Percentiles rank a stretch among this genome's conserved stretches.
Evolutionary conservation across 64 coral and sea anemone genomes (phyloP).

Genomic region (Actinia tenebrosa): DNA sequence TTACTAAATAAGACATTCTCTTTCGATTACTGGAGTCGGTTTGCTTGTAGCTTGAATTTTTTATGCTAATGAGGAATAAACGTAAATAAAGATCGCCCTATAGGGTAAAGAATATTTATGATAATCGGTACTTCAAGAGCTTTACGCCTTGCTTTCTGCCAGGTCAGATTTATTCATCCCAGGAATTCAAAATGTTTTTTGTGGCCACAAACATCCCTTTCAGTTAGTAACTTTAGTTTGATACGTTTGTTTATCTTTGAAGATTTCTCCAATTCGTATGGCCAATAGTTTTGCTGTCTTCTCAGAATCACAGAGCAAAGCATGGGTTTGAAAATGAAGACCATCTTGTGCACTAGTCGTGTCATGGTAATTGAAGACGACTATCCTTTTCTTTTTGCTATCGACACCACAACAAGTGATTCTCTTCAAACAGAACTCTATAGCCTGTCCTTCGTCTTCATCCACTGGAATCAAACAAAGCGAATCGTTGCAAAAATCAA

Average conservation of each 20-base stretch:
- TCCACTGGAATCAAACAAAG: not conserved
- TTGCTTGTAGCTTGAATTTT: too few species aligned
- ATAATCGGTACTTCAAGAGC: too few species aligned
- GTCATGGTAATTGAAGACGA: conserved; percentile 1
- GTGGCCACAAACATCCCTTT: too few species aligned
- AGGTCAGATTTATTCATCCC: too few species aligned
- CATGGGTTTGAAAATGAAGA: not conserved
- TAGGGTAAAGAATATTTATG: too few species aligned
- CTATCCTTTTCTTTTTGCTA: not conserved
- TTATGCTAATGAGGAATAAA: too few species aligned
- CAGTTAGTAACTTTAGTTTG: not conserved
- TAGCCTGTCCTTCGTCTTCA: not conserved
- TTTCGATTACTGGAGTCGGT: too few species aligned
- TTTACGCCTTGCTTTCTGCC: too few species aligned
- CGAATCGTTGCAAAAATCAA: not conserved
- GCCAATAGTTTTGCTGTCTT: not conserved
- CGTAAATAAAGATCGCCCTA: too few species aligned
- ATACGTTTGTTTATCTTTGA: not conserved
- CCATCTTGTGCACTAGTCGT: not conserved
- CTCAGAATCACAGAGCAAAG: not conserved
- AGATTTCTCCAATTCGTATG: not conserved
- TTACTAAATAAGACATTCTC: too few species aligned
- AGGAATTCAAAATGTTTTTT: too few species aligned
- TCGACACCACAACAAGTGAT: conserved; percentile 16
- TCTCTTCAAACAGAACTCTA: not conserved